Base-by-base conservation (phyloP, 2,888 invertebrate genomes). In the Melangyna quadrimaculata region DNA sequence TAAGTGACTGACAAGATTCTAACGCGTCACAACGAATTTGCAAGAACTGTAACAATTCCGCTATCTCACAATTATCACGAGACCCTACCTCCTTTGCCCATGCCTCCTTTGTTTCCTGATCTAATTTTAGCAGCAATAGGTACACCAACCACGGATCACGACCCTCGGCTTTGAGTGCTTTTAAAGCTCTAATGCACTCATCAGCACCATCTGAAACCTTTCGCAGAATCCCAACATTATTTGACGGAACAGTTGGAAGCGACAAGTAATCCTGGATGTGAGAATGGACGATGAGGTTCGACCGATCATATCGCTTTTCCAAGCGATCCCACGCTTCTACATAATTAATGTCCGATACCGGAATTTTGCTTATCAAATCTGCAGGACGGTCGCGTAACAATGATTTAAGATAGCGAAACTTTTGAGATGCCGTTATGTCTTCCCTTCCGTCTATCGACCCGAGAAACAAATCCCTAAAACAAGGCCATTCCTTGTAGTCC, bases 81-180 rank as follows among this genome's bases (percentile, higher is more conserved):
- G 27, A 22, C 14, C 61, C 61, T 40, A 61, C 24, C 14, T 40
- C 24, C 6, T 61, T 40, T 17, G 43, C 24, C 27, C 61, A 63
- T n/a, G 43, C 61, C n/a, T 63, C 40, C 17, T 63, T 63, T 1
- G 27, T 63, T 40, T 63, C 61, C n/a, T 22, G 27, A 43, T 63
- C 43, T 14, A 63, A 14, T n/a, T 63, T 27, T 10, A 14, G 43
- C n/a, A 32, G 32, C 32, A 32, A 32, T 4, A 32, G 1, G 32
- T 32, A 32, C 32, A 32, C 32, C 32, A 32, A 32, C 32, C 32
- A 32, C 8, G 8, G 8, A 32, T 32, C 32, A 1, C 27, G 27
- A 27, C 3, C 27, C 27, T 27, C 27, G 27, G 27, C 27, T 3
- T 27, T 27, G 27, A 27, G 6, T 27, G 27, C 32, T 32, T 37